Conservation (phyloP, 1,140 invertebrate genomes). For the Luehdorfia chinensis region DNA sequence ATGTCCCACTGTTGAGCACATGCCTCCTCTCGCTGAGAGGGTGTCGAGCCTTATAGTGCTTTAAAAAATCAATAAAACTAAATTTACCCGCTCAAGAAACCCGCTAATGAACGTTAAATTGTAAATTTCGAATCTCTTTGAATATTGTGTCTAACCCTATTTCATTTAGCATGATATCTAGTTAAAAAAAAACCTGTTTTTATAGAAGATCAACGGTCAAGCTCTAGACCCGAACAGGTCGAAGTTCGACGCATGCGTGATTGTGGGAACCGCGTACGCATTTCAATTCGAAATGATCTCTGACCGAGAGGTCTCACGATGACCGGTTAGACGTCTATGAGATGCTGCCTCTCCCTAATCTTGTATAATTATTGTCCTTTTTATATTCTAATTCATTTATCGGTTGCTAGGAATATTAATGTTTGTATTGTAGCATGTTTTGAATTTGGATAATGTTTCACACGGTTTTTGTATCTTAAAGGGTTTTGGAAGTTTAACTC, state of each 20-base stretch:
- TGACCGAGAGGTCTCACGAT: constrained; percentile 14
- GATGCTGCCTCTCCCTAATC: constrained; percentile 9
- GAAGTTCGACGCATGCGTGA: constrained; percentile 4
- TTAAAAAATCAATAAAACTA: no score
- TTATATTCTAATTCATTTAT: constrained; percentile 14
- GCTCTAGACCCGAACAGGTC: not conserved
- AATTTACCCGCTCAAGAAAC: no score
- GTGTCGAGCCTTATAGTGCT: no score
- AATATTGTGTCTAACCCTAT: constrained; percentile 2
- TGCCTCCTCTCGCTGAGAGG: no score
- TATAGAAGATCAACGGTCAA: constrained; percentile 7
- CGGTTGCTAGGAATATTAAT: constrained; percentile 10
- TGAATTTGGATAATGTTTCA: constrained; percentile 1
- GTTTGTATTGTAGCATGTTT: not conserved
- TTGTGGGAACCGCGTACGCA: constrained; percentile 13
- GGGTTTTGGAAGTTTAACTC: no score
- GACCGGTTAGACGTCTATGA: constrained; percentile 1
- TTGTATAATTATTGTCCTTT: not conserved
- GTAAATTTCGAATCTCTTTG: constrained; percentile 1
- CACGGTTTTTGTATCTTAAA: not conserved
- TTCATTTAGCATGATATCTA: not conserved
- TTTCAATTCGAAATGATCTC: constrained; percentile 11
- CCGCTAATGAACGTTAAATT: constrained; percentile 4
- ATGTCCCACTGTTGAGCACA: no score
- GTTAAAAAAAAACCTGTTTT: constrained; percentile 3